A percentile compares a stretch with the other conserved stretches of the same genome.
These are phyloP conservation scores for Cephalotes varians DNA, from an alignment of 2,888 invertebrate genomes.

Conservation along the genomic window DNA sequence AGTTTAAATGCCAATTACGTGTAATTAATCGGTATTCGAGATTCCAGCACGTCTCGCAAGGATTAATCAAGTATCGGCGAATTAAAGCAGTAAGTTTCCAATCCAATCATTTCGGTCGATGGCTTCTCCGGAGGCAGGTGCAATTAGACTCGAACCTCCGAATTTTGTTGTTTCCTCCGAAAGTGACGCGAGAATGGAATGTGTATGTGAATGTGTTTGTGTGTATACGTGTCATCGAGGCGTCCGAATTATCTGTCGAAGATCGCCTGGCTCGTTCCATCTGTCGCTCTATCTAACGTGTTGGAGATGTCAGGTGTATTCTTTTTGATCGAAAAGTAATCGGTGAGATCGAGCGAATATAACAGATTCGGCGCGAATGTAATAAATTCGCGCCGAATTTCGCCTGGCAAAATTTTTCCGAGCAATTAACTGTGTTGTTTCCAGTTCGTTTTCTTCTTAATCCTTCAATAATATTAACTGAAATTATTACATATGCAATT, in stretches of 20 bases:
- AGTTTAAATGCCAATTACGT: constrained; percentile 36
- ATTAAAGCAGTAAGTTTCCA: constrained; percentile 45
- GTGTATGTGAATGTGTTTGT: not conserved
- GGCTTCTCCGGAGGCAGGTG: constrained; percentile 57
- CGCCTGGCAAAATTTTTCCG: constrained; percentile 9
- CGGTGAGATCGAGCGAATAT: constrained; percentile 14
- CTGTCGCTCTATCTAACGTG: constrained; percentile 61
- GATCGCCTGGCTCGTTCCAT: constrained; percentile 68
- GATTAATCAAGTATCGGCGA: constrained; percentile 43
- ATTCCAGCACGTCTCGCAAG: not conserved
- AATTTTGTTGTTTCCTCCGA: constrained; percentile 35
- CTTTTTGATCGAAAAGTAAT: constrained; percentile 39
- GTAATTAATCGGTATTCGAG: constrained; percentile 37
- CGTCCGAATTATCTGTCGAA: constrained; percentile 68
- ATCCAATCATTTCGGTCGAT: constrained; percentile 49
- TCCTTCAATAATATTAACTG: not conserved
- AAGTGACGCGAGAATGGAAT: constrained; percentile 21
- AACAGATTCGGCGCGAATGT: not conserved
- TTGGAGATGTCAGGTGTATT: constrained; percentile 51
- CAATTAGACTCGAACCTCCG: constrained; percentile 26
- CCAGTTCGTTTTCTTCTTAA: not conserved
- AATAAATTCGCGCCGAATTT: constrained; percentile 29
- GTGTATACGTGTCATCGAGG: constrained; percentile 66
- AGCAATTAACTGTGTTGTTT: not conserved
- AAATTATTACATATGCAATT: not conserved